Conservation (phyloP, 2,113 vertebrate genomes). For the Heteronetta atricapilla region DNA sequence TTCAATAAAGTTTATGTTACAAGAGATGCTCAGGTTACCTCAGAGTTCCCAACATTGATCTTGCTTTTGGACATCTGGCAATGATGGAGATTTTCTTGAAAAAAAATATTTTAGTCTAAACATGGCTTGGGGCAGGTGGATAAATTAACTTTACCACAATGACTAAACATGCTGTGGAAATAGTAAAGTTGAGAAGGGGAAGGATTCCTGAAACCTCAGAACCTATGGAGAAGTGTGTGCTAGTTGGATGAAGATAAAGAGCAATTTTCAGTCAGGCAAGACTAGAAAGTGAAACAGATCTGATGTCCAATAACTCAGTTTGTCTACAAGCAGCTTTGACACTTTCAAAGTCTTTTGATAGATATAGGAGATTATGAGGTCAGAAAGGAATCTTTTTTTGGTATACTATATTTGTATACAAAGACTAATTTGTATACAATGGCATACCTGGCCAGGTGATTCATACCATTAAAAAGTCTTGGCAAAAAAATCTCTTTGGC, state of each 20-base stretch:
- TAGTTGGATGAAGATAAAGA: not conserved
- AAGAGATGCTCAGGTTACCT: not conserved
- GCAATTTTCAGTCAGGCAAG: not conserved
- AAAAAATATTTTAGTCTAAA: not conserved
- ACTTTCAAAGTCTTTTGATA: not conserved
- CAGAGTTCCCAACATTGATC: not conserved
- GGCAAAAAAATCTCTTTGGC: not conserved
- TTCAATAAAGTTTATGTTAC: not conserved
- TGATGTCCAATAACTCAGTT: not conserved
- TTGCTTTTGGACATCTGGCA: not conserved
- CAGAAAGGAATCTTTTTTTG: not conserved
- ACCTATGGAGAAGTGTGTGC: not conserved
- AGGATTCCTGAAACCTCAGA: not conserved
- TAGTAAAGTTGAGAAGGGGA: not conserved
- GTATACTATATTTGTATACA: not conserved
- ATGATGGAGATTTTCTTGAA: not conserved
- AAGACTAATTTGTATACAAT: not conserved
- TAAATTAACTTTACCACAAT: not conserved
- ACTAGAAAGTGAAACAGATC: not conserved
- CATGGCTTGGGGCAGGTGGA: not conserved
- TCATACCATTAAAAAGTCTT: not conserved
- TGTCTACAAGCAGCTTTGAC: not conserved
- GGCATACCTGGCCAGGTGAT: not conserved
- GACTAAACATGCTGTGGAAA: not conserved
- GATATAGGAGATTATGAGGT: not conserved